Base-by-base conservation (phyloP, 1,140 invertebrate genomes). In the Diprion similis region DNA sequence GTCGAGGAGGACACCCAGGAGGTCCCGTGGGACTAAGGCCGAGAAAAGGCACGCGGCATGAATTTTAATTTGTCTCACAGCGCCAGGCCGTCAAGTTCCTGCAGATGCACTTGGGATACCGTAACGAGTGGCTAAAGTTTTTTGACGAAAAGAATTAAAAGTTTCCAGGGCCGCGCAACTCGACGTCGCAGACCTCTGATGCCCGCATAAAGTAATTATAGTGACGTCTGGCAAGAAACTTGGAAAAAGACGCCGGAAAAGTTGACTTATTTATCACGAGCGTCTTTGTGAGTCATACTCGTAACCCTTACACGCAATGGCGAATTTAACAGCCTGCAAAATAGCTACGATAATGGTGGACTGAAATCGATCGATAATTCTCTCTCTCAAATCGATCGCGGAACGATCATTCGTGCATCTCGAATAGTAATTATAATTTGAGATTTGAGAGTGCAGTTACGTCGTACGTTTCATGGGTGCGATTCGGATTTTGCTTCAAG, bases 71-170 rank as follows among this genome's bases (percentile, higher is more conserved):
- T 82, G 68, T 75, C 78, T 78, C 78, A 79, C 80, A 15, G 64
- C n/a, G 7, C 47, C 48, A 66, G 37, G 45, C 66, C 15, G 37
- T 11, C 6, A 64, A 64, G 59, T 17, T 15, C 11, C 66, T 11
- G 18, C 75, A 77, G 82, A 73, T 66, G 19, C 72, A 18, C 10
- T 48, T 70, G 69, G 69, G 75, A 82, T 78, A 79, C 75, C 76
- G 80, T 86, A 86, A 86, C 82, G 80, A 86, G 82, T 78, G 78
- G 78, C 80, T 82, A 83, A 85, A 86, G 82, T 86, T 87, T 84
- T 86, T 84, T 81, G 79, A 85, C 80, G 80, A 83, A 85, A 86
- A 59, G 24, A 86, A 86, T 86, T 85, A 86, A 86, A 86, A 86
- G 79, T 85, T 81, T 78, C 73, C 15, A 68, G 67, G 47, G 59